These are phyloP conservation scores for Macropodus opercularis DNA, from an alignment of 2,797 vertebrate genomes.

Conservation along the genomic window DNA sequence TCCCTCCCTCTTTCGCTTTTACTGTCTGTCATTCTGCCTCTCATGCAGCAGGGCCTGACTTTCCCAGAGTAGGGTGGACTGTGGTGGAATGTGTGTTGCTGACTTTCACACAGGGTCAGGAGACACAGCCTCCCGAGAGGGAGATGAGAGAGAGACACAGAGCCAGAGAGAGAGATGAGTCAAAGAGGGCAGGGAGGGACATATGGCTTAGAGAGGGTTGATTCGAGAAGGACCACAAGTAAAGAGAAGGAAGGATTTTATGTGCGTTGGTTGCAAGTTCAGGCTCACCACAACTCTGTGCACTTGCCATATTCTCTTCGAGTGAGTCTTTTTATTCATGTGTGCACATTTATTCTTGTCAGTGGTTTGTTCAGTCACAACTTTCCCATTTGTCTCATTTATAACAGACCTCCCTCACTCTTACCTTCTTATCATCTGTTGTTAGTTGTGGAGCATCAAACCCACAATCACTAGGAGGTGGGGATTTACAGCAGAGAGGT, in stretches of 20 bases:
- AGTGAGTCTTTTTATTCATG: not conserved
- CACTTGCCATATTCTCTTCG: not conserved
- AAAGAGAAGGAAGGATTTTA: slow-evolving; percentile 19
- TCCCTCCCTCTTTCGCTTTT: slow-evolving; percentile 3
- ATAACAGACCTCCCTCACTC: not conserved
- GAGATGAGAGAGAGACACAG: slow-evolving; percentile 42
- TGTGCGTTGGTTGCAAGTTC: slow-evolving; percentile 6
- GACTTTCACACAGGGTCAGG: slow-evolving; percentile 87
- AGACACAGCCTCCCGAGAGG: slow-evolving; percentile 85
- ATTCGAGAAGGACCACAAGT: slow-evolving; percentile 37
- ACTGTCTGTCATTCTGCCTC: slow-evolving; percentile 30
- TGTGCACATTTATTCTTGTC: slow-evolving; percentile 5
- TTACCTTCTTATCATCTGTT: slow-evolving; percentile 25
- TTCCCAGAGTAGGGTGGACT: slow-evolving; percentile 89
- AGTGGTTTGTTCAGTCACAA: slow-evolving; percentile 3
- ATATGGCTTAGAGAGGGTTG: slow-evolving; percentile 21
- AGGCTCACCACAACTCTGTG: not conserved
- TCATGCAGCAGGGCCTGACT: slow-evolving; percentile 67
- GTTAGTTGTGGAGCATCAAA: slow-evolving; percentile 44
- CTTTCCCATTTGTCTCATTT: not conserved
- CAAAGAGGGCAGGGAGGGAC: slow-evolving; percentile 49
- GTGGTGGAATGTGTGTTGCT: slow-evolving; percentile 87
- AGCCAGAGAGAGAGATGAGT: slow-evolving; percentile 55
- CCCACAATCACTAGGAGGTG: slow-evolving; percentile 53
- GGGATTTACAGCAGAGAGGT: slow-evolving; percentile 48